phyloP scores from a whole-genome alignment of 2,113 vertebrate genomes.

The Chrysochloris asiatica region DNA sequence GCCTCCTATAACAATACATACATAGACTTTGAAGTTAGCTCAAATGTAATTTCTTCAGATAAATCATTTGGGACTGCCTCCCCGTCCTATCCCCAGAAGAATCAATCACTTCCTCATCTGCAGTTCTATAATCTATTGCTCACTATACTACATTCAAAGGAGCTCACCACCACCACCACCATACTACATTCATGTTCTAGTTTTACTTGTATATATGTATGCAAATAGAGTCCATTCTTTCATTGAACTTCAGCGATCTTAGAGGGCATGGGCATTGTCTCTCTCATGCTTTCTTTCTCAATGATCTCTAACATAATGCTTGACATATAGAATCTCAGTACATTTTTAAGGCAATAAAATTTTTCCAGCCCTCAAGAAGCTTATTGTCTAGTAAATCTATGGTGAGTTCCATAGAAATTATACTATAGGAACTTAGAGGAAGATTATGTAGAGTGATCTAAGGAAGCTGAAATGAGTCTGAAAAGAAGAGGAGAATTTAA shows the following conservation, averaged over 20 bases:
- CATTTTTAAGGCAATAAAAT: neutral
- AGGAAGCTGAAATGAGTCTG: neutral
- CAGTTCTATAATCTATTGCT: neutral
- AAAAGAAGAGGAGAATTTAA: neutral
- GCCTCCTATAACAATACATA: neutral
- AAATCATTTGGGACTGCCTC: neutral
- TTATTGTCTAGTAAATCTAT: neutral
- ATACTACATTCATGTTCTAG: neutral
- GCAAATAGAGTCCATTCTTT: neutral
- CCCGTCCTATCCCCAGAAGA: neutral
- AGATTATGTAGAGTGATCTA: neutral
- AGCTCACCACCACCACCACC: too few relatives aligned
- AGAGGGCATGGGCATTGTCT: neutral
- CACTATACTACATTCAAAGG: neutral
- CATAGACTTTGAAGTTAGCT: neutral
- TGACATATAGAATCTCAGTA: neutral
- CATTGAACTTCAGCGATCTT: neutral
- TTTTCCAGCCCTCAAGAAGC: neutral
- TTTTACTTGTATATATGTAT: neutral
- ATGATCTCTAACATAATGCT: neutral
- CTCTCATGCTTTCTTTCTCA: neutral
- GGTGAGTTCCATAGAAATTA: neutral
- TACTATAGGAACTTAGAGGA: neutral
- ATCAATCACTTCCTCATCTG: neutral
- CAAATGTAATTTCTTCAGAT: neutral